Base-by-base conservation (phyloP, 2,797 vertebrate species). In the Saxicola maurus region DNA sequence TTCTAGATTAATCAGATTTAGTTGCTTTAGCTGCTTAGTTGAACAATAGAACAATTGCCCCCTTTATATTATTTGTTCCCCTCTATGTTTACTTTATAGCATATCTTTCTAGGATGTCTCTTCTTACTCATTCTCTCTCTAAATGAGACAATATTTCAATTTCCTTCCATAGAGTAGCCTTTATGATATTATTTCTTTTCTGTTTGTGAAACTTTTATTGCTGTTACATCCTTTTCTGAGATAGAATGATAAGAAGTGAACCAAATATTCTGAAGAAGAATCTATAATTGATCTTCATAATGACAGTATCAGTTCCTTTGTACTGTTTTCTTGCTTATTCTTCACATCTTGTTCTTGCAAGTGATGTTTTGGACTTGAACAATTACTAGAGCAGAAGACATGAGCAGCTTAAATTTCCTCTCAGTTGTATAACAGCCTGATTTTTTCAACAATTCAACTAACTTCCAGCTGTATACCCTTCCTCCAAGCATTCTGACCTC, bases 91-190 rank as follows among this genome's bases (percentile, higher is more conserved):
- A 37, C 45, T 87, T 92, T 82, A 57, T 24, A 59, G 17, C 9
- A 2, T 55, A 45, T 49, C 57, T 89, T 89, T 72, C 35, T 76
- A 38, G 17, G 17, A 67, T 40, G 45, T 65, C 27, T 72, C 11
- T 30, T 72, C 43, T 89, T 52, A 78, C 9, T 91, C 15, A 40
- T 83, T 78, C 79, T 87, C 43, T 74, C 49, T 81, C 51, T 87
- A 85, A 89, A 86, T 83, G 73, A 87, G 81, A 83, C 66, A 89
- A 55, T 80, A 91, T 88, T 90, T 91, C 91, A 69, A 90, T 91
- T 93, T 91, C 76, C 79, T 85, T 85, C 52, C 31, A 73, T 2
- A 59, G 7, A 87, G 43, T 42, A 87, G 11, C 33, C 59, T 62
- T 65, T 85, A 49, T 53, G 81, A 78, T 80, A 91, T 80, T 13